Conservation (phyloP, 2,797 vertebrate genomes). For the Gadopsis bispinosus region DNA sequence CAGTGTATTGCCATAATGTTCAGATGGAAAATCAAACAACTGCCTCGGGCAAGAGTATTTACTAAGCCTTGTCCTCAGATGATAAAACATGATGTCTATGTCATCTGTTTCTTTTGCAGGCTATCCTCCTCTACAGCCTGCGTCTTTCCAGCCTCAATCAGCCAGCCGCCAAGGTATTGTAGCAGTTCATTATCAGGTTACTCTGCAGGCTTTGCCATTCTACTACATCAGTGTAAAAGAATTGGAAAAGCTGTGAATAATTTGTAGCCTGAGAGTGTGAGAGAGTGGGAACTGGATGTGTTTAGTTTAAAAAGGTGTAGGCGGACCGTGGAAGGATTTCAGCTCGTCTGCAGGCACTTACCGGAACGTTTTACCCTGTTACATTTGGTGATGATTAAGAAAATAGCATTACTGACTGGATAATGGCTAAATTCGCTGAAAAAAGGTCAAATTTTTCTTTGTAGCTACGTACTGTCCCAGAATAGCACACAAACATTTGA, state of each 20-base stretch:
- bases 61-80: conserved; percentile 28
- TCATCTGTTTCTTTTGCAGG: conserved; percentile 68
- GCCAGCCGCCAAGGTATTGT: conserved; percentile 70
- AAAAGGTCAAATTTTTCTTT: background rate
- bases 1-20: conserved; percentile 16
- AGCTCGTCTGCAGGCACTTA: conserved; percentile 44
- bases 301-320: conserved; percentile 63
- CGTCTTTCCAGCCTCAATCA: conserved; percentile 69
- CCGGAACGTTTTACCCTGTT: conserved; percentile 43
- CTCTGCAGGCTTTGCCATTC: conserved; percentile 34
- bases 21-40: conserved; percentile 41
- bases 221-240: conserved; percentile 34
- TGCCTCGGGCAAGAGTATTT: conserved; percentile 6
- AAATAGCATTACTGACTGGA: conserved; percentile 12
- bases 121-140: conserved; percentile 70
- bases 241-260: conserved; percentile 62
- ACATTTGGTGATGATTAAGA: conserved; percentile 33
- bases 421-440: background rate
- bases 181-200: conserved; percentile 48
- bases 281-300: conserved; percentile 67
- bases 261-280: conserved; percentile 56
- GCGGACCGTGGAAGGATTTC: conserved; percentile 53
- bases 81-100: conserved; percentile 54
- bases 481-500: background rate
- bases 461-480: background rate